Percentiles rank a stretch among this genome's conserved stretches.
Conservation (phyloP, 2,113 vertebrate genomes). For the Myodes glareolus region DNA sequence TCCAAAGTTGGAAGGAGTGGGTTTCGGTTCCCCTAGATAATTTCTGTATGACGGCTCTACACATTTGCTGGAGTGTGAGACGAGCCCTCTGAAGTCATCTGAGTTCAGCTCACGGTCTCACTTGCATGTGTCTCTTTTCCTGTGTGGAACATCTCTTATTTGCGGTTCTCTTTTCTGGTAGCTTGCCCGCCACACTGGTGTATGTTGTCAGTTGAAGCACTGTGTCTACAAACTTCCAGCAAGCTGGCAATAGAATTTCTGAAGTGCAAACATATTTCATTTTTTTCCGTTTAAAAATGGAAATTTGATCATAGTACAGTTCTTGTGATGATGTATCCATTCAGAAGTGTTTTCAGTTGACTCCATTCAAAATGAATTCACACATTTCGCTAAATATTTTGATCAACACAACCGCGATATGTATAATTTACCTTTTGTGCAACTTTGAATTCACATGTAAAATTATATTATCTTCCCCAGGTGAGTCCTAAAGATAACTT, state of each 20-base stretch:
- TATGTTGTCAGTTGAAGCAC: conserved; percentile 52
- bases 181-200: neutral
- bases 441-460: neutral
- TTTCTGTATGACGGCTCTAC: neutral
- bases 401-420: neutral
- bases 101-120: neutral
- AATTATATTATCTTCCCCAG: neutral
- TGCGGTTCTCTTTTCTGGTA: conserved; percentile 2
- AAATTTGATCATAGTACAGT: conserved; percentile 60
- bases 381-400: conserved; percentile 57
- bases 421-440: conserved; percentile 26
- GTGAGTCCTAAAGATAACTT: neutral
- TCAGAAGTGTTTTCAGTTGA: conserved; percentile 62
- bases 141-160: neutral
- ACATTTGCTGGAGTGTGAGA: conserved; percentile 21
- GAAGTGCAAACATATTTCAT: conserved; percentile 56
- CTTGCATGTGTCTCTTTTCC: neutral
- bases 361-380: conserved; percentile 22
- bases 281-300: conserved; percentile 67
- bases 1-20: neutral
- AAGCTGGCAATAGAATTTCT: conserved; percentile 53
- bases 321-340: conserved; percentile 47
- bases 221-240: conserved; percentile 52
- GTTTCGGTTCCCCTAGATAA: neutral
- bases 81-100: neutral